phyloP scores from a whole-genome alignment of 2,888 invertebrate species.

The Dasypogon diadema region DNA sequence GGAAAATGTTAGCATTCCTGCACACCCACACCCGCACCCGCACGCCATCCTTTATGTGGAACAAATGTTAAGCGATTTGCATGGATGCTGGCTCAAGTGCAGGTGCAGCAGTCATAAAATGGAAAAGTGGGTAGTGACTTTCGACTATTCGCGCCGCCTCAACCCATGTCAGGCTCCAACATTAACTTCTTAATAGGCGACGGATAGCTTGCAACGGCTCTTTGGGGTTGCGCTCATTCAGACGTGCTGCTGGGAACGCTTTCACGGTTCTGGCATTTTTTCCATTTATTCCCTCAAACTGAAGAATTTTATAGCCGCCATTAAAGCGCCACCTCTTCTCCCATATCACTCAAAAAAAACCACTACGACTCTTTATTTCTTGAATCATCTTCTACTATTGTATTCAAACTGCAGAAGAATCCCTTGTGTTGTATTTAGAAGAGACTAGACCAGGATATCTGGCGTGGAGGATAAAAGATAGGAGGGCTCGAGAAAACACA shows the following conservation, averaged over 20 bases:
- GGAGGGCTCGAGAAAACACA: neutral
- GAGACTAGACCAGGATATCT: neutral
- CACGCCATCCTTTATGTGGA: neutral
- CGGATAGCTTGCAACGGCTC: conserved; percentile 3
- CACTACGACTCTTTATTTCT: conserved; percentile 6
- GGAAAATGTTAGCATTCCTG: neutral
- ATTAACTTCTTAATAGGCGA: conserved; percentile 13
- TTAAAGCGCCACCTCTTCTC: neutral
- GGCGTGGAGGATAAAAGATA: neutral
- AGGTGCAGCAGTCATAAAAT: neutral
- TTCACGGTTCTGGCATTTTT: neutral
- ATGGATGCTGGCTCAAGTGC: neutral
- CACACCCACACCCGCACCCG: neutral
- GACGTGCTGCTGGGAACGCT: neutral
- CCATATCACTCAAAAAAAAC: neutral
- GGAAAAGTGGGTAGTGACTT: neutral
- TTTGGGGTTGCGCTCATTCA: neutral
- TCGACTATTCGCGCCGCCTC: neutral
- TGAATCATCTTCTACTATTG: neutral
- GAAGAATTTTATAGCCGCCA: conserved; percentile 6
- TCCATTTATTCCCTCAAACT: neutral
- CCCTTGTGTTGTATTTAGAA: neutral
- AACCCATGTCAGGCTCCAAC: neutral
- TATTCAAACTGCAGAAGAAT: conserved; percentile 1
- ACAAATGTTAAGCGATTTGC: conserved; percentile 1